Conservation (phyloP, 2,888 invertebrate genomes). For the Petrolisthes cinctipes region DNA sequence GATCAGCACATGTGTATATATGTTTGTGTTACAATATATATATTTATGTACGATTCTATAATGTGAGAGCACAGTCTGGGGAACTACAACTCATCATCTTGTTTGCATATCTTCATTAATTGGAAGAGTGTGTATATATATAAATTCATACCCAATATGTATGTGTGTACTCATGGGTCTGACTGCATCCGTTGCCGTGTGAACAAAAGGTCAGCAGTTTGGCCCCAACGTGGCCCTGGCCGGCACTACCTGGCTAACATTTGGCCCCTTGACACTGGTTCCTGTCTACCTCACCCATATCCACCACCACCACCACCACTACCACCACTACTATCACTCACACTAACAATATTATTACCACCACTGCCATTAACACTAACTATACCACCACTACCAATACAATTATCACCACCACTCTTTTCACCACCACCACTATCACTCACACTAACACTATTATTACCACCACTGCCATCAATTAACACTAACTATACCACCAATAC, state of each 20-base stretch:
- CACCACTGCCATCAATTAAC: not conserved
- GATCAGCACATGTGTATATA: not conserved
- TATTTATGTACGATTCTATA: not conserved
- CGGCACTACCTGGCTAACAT: not conserved
- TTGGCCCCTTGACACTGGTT: not conserved
- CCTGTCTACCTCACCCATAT: not conserved
- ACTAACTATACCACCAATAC: not conserved
- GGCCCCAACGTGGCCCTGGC: not conserved
- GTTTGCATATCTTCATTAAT: too few relatives aligned
- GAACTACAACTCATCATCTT: too few relatives aligned
- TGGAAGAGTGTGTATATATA: not conserved
- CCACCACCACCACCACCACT: not conserved
- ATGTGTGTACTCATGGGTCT: not conserved
- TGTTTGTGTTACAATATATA: not conserved
- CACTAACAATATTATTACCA: not conserved
- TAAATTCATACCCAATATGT: not conserved
- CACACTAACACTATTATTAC: not conserved
- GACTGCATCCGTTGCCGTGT: not conserved
- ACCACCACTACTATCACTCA: not conserved
- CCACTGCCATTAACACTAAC: not conserved
- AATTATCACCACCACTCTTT: not conserved
- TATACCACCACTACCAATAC: not conserved
- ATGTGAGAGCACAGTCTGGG: too few relatives aligned
- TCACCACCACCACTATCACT: not conserved
- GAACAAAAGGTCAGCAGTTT: not conserved